phyloP scores from a whole-genome alignment of 2,888 invertebrate genomes.

The Caenorhabditis drosophilae region DNA sequence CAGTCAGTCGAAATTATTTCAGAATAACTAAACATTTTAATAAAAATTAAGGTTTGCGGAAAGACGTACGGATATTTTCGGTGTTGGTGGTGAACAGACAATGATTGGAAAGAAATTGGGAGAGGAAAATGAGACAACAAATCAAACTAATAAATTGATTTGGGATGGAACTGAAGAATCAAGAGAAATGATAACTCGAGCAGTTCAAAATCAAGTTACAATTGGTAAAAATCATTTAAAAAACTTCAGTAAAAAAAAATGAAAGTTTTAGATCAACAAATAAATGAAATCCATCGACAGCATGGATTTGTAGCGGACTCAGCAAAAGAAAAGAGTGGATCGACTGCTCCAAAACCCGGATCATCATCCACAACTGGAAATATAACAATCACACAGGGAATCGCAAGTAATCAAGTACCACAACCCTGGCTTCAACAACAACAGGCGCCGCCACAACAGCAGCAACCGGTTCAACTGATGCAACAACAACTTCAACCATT shows the following conservation, averaged over 20 bases:
- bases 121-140: constrained; percentile 45
- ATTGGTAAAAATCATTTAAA: too few species aligned
- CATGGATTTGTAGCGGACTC: constrained; percentile 78
- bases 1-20: too few species aligned
- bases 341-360: constrained; percentile 70
- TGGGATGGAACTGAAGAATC: constrained; percentile 99
- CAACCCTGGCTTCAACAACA: constrained; percentile 9
- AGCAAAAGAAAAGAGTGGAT: constrained; percentile 94
- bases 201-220: constrained; percentile 54
- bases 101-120: constrained; percentile 94
- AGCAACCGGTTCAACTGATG: background rate
- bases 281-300: constrained; percentile 56
- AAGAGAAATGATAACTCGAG: constrained; percentile 76
- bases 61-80: constrained; percentile 99
- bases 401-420: constrained; percentile 11
- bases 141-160: constrained; percentile 73
- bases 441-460: constrained; percentile 2
- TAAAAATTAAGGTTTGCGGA: too few species aligned
- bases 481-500: constrained; percentile 5
- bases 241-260: too few species aligned
- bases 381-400: constrained; percentile 34
- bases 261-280: constrained; percentile 61
- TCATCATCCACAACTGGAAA: constrained; percentile 75
- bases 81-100: constrained; percentile 92
- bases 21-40: too few species aligned